These are phyloP conservation scores for Marasmarcha lunaedactyla DNA, from an alignment of 2,888 invertebrate genomes.

Conservation along the genomic window DNA sequence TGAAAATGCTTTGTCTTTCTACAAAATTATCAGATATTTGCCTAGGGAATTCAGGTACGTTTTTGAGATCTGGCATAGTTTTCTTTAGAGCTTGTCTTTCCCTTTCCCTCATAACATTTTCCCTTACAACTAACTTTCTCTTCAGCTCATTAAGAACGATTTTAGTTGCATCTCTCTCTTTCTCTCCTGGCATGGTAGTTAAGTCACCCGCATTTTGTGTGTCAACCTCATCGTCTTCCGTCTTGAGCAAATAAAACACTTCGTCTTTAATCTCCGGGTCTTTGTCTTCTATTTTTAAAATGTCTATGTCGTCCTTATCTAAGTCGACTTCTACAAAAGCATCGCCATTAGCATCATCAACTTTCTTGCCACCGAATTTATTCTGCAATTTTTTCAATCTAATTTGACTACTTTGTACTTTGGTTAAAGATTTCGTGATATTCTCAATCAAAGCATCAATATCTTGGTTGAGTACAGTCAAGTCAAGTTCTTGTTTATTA, in stretches of 20 bases:
- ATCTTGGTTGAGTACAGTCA: constrained; percentile 42
- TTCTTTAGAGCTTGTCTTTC: constrained; percentile 56
- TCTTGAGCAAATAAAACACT: constrained; percentile 57
- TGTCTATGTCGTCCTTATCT: constrained; percentile 19
- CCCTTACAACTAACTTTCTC: constrained; percentile 53
- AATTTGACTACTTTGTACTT: constrained; percentile 44
- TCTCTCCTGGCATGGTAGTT: constrained; percentile 44
- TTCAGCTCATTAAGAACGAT: constrained; percentile 49
- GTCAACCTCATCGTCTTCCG: constrained; percentile 36
- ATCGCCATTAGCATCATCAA: constrained; percentile 20
- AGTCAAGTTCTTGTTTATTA: constrained; percentile 43
- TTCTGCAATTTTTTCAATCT: constrained; percentile 45
- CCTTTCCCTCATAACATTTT: constrained; percentile 58
- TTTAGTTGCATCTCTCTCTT: constrained; percentile 45
- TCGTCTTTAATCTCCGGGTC: constrained; percentile 50
- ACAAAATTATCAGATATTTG: constrained; percentile 44
- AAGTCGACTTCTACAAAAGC: neutral
- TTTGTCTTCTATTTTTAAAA: constrained; percentile 43
- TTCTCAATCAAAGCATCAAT: constrained; percentile 45
- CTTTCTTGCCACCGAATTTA: constrained; percentile 22
- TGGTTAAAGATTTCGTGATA: constrained; percentile 38
- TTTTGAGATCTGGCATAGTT: constrained; percentile 53
- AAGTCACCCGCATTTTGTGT: constrained; percentile 32
- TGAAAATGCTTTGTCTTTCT: neutral
- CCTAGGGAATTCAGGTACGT: constrained; percentile 52